Evolutionary conservation across 1,140 invertebrate genomes (phyloP).

Genomic region (Prorops nasuta): DNA sequence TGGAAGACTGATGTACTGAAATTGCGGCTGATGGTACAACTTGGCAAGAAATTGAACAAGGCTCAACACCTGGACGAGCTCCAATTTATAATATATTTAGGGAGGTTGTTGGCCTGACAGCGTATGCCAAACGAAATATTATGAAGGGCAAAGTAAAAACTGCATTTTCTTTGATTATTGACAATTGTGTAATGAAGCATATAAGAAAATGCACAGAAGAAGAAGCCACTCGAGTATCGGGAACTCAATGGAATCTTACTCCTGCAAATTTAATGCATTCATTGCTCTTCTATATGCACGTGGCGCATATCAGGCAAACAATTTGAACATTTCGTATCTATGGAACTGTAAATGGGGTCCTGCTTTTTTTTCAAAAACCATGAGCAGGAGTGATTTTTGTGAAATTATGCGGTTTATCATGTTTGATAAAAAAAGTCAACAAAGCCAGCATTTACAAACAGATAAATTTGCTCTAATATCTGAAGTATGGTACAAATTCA

Average conservation of each 20-base stretch:
- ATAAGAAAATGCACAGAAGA: conserved; percentile 7
- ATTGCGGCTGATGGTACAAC: no score
- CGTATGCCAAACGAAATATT: not conserved
- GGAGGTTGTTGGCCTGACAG: conserved; percentile 7
- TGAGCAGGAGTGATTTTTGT: conserved; percentile 29
- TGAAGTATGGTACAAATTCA: conserved; percentile 41
- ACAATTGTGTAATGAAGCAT: conserved; percentile 1
- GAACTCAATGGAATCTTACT: not conserved
- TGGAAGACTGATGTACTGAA: no score
- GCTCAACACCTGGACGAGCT: no score
- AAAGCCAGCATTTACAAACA: conserved; percentile 22
- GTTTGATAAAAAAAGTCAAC: conserved; percentile 31
- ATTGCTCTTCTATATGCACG: not conserved
- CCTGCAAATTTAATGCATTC: not conserved
- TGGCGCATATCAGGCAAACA: not conserved
- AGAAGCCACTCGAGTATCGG: not conserved
- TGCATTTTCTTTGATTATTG: conserved; percentile 11
- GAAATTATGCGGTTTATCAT: conserved; percentile 37
- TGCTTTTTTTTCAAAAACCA: conserved; percentile 28
- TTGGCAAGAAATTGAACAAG: no score
- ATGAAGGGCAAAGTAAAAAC: conserved; percentile 4
- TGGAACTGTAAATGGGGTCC: conserved; percentile 15
- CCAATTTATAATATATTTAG: conserved; percentile 10
- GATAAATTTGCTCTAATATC: conserved; percentile 42
- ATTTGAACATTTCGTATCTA: not conserved